Percentiles rank a stretch among this genome's conserved stretches.
Evolutionary conservation across 2,113 vertebrate species (phyloP).

Genomic region (Ursus arctos): DNA sequence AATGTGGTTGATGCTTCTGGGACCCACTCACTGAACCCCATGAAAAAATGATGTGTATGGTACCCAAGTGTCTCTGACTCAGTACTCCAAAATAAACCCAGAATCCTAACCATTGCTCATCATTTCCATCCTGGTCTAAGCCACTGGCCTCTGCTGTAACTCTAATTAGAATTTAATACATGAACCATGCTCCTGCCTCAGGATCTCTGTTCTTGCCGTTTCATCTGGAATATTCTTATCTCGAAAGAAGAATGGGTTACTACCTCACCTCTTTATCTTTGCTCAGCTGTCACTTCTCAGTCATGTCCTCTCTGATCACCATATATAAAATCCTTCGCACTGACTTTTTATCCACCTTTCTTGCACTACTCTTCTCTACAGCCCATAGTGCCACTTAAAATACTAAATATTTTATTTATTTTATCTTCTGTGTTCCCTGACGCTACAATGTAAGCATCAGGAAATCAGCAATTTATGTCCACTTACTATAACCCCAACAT

Average conservation of each 20-base stretch:
- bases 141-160: background rate
- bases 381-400: background rate
- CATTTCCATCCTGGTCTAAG: background rate
- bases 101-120: background rate
- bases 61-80: background rate
- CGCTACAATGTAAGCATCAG: background rate
- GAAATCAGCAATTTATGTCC: background rate
- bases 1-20: background rate
- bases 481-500: background rate
- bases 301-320: background rate
- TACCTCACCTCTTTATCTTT: background rate
- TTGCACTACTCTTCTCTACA: background rate
- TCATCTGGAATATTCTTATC: background rate
- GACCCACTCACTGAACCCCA: background rate
- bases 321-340: background rate
- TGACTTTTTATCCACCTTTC: background rate
- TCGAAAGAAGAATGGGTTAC: background rate
- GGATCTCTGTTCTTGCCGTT: background rate
- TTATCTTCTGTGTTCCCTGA: background rate
- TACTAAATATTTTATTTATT: background rate
- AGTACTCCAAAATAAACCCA: background rate
- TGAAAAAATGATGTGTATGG: background rate
- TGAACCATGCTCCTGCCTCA: background rate
- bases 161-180: background rate
- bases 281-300: background rate